A percentile compares a stretch with the other conserved stretches of the same genome.
Evolutionary conservation across 2,113 vertebrate genomes (phyloP).

Genomic region (Procapra przewalskii): DNA sequence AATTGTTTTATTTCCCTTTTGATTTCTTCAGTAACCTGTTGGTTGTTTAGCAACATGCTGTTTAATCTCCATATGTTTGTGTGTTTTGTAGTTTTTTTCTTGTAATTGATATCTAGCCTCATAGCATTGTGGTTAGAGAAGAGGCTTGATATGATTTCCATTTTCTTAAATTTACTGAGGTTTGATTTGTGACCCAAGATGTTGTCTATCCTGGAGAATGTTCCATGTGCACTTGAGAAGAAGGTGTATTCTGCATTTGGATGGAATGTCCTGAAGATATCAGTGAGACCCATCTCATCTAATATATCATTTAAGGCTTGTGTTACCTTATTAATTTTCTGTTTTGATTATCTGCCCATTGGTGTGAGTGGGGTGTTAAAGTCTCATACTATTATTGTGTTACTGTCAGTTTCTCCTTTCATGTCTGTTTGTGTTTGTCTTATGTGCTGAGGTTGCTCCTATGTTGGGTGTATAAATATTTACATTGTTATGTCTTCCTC

Average conservation of each 20-base stretch:
- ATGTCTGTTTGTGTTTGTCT: background rate
- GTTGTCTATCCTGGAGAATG: too few species aligned
- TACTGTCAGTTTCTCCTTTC: background rate
- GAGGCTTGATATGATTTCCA: too few species aligned
- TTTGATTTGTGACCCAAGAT: too few species aligned
- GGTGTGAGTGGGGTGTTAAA: background rate
- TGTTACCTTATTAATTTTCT: background rate
- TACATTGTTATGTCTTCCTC: background rate
- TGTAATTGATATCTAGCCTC: too few species aligned
- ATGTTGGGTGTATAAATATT: background rate
- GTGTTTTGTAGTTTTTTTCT: too few species aligned
- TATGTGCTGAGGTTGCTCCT: background rate
- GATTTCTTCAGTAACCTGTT: too few species aligned
- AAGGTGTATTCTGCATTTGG: background rate
- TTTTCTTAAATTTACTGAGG: too few species aligned
- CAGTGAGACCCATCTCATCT: background rate
- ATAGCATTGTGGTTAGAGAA: too few species aligned
- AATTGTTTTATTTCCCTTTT: too few species aligned
- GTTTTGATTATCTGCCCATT: background rate
- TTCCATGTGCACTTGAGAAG: background rate
- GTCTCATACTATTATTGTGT: background rate
- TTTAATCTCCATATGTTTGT: too few species aligned
- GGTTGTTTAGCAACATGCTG: too few species aligned
- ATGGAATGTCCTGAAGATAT: background rate
- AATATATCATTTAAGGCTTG: background rate